Percentiles rank a stretch among this genome's conserved stretches.
phyloP scores from a whole-genome alignment of 2,113 vertebrate genomes.

The Tychaedon coryphoeus region DNA sequence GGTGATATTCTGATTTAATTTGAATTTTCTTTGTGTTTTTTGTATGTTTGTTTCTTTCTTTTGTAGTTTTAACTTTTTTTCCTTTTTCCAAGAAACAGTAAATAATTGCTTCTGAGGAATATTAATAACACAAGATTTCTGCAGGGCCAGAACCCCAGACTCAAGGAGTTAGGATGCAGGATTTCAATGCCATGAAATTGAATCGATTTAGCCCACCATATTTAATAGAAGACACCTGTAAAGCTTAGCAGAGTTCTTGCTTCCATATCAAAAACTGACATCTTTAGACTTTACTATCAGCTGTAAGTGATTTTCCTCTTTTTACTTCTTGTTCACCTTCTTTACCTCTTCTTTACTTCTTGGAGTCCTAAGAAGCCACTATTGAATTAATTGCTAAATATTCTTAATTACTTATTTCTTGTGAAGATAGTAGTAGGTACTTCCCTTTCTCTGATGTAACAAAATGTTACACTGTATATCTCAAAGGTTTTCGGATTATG shows the following conservation, averaged over 20 bases:
- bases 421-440: background rate
- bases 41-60: background rate
- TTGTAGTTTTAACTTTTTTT: background rate
- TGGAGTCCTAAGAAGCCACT: background rate
- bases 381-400: background rate
- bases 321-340: background rate
- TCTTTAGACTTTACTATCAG: background rate
- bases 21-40: background rate
- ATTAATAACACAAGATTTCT: background rate
- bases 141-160: background rate
- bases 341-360: background rate
- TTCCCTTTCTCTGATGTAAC: background rate
- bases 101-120: background rate
- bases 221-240: background rate
- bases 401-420: background rate
- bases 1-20: background rate
- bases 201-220: background rate
- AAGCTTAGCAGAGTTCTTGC: background rate
- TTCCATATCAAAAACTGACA: background rate
- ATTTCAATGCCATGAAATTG: background rate
- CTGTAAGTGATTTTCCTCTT: background rate
- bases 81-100: rapidly evolving
- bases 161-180: background rate
- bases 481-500: background rate
- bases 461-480: background rate